Conservation (phyloP, 2,797 vertebrate genomes). For the Sternarchorhynchus goeldii region DNA sequence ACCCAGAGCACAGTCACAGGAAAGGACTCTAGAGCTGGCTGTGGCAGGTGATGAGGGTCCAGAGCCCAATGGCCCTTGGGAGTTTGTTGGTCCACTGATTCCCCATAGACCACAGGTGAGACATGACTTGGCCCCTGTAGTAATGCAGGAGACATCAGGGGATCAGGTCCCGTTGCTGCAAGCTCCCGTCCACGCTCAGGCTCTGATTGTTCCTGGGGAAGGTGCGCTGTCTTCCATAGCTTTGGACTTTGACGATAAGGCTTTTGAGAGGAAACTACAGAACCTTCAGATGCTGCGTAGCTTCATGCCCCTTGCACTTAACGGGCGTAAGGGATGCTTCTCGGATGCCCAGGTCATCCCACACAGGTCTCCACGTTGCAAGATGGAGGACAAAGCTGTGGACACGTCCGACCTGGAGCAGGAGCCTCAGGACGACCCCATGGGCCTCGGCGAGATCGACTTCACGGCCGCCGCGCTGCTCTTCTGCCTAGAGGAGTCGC, state of each 20-base stretch:
- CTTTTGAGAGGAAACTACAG: constrained; percentile 76
- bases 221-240: constrained; percentile 68
- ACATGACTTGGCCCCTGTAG: constrained; percentile 63
- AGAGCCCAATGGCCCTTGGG: constrained; percentile 66
- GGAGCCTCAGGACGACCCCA: constrained; percentile 81
- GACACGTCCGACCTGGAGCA: constrained; percentile 93
- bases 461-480: constrained; percentile 92
- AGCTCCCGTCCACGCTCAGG: constrained; percentile 58
- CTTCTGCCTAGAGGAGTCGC: constrained; percentile 95
- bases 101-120: constrained; percentile 63
- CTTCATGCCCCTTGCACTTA: constrained; percentile 74
- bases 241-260: constrained; percentile 70
- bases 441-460: constrained; percentile 95
- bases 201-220: constrained; percentile 70
- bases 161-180: constrained; percentile 60
- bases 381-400: constrained; percentile 90
- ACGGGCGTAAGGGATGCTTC: constrained; percentile 72
- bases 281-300: constrained; percentile 76
- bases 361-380: constrained; percentile 65
- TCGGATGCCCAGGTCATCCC: constrained; percentile 64
- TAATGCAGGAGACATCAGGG: constrained; percentile 67
- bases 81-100: constrained; percentile 58
- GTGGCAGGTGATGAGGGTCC: constrained; percentile 63
- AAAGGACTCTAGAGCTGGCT: constrained; percentile 65
- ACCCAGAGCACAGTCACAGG: constrained; percentile 59